Conservation (phyloP, 2,888 invertebrate genomes). For the Drosophila bunnanda region DNA sequence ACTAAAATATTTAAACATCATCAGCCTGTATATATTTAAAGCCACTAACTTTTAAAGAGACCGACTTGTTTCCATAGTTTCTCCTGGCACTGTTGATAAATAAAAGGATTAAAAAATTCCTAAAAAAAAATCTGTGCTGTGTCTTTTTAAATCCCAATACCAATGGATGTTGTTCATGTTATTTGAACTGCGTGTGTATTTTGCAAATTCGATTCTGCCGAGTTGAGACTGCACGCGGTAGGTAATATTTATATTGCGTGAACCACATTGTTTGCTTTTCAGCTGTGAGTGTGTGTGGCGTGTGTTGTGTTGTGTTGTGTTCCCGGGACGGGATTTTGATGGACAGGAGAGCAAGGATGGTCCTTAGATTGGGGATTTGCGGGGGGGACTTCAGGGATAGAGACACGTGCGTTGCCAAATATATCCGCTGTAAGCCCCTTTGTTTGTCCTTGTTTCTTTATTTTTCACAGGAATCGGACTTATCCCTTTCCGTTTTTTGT, state of each 20-base stretch:
- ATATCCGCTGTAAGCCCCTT: constrained; percentile 75
- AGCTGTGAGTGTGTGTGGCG: constrained; percentile 45
- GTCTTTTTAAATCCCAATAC: neutral
- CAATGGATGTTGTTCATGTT: neutral
- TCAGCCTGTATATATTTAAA: neutral
- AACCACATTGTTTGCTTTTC: constrained; percentile 69
- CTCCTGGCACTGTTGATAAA: neutral
- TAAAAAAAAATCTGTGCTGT: neutral
- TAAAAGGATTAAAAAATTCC: neutral
- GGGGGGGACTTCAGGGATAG: constrained; percentile 23
- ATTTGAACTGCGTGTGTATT: constrained; percentile 34
- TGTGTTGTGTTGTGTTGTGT: constrained; percentile 1
- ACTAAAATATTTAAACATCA: neutral
- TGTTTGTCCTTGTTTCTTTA: constrained; percentile 46
- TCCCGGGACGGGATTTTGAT: constrained; percentile 15
- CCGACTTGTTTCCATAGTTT: neutral
- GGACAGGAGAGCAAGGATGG: neutral
- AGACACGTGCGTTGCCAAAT: constrained; percentile 61
- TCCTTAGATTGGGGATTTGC: neutral
- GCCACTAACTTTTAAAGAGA: neutral
- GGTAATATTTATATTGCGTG: constrained; percentile 76
- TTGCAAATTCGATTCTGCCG: constrained; percentile 64
- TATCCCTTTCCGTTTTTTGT: constrained; percentile 59
- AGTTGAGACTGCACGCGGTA: constrained; percentile 59
- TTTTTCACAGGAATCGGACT: constrained; percentile 67